Conservation (phyloP, 2,888 invertebrate species). For the Lamellibrachia columna region DNA sequence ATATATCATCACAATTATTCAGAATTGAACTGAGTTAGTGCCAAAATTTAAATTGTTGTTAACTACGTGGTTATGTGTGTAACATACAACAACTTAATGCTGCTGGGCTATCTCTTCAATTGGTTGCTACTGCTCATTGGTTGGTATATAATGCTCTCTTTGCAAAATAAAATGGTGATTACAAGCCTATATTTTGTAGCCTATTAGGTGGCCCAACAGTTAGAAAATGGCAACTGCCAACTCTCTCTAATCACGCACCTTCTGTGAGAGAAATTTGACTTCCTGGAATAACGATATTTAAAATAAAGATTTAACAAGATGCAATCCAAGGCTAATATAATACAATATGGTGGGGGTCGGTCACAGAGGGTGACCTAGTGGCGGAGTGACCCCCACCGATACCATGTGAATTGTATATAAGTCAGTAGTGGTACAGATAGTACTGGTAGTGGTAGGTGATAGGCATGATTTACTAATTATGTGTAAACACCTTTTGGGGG, state of each 20-base stretch:
- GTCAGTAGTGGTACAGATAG: too few species aligned
- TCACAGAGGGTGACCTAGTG: too few species aligned
- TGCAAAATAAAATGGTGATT: neutral
- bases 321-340: too few species aligned
- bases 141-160: neutral
- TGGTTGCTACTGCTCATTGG: neutral
- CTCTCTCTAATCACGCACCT: neutral
- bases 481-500: too few species aligned
- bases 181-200: neutral
- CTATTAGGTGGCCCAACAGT: neutral
- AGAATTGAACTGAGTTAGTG: neutral
- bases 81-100: neutral
- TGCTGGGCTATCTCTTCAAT: neutral
- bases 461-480: too few species aligned
- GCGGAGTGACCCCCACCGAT: too few species aligned
- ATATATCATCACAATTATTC: neutral
- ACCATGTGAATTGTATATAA: too few species aligned
- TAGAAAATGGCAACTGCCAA: neutral
- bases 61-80: neutral
- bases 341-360: too few species aligned
- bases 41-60: neutral
- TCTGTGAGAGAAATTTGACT: neutral
- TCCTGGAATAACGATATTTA: neutral
- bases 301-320: too few species aligned
- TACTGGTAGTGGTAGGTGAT: too few species aligned